phyloP scores from a whole-genome alignment of 2,113 vertebrate genomes.

The Tautogolabrus adspersus region DNA sequence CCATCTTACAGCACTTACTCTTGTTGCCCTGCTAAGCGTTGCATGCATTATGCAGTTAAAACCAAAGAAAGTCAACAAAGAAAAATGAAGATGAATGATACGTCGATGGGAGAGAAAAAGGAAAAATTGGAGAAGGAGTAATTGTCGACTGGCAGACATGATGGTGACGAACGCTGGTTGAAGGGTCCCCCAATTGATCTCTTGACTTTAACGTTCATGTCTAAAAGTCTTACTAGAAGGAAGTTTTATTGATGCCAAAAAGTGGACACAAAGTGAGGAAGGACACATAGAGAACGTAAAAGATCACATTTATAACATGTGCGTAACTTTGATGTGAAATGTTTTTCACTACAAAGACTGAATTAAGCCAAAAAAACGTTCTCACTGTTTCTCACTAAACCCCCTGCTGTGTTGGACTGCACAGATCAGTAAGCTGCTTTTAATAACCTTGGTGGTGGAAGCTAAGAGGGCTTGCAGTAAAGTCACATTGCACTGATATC shows the following conservation, averaged over 20 bases:
- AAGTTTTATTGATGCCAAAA: neutral
- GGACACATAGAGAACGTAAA: neutral
- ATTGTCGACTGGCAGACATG: too few relatives aligned
- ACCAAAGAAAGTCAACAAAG: too few relatives aligned
- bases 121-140: too few relatives aligned
- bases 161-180: too few relatives aligned
- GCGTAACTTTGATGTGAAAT: conserved; percentile 9
- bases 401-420: conserved; percentile 8
- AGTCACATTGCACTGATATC: conserved; percentile 20
- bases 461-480: neutral
- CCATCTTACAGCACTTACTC: too few relatives aligned
- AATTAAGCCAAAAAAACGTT: neutral
- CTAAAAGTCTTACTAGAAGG: neutral
- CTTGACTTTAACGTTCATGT: too few relatives aligned
- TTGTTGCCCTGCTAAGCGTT: too few relatives aligned
- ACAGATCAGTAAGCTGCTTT: conserved; percentile 18
- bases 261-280: neutral
- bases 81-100: too few relatives aligned
- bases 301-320: neutral
- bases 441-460: conserved; percentile 22
- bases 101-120: too few relatives aligned
- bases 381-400: neutral
- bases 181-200: too few relatives aligned
- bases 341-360: neutral
- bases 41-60: too few relatives aligned